Conservation (phyloP, 2,113 vertebrate species). For the Microcebus tavaratra region DNA sequence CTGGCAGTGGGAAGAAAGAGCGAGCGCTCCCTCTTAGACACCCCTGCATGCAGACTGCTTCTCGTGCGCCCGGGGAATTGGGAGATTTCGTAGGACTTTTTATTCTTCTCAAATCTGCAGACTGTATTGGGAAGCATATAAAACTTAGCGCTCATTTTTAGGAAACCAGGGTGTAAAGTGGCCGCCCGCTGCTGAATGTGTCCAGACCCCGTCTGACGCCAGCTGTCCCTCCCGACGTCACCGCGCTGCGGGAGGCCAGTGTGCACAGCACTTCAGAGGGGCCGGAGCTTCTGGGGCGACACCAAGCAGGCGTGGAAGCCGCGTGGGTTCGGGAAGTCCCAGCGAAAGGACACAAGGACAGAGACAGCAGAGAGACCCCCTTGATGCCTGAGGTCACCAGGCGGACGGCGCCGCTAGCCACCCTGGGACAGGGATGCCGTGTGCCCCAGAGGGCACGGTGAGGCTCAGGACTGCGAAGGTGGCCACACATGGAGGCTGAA, state of each 20-base stretch:
- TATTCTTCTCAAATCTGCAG: neutral
- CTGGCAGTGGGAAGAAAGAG: neutral
- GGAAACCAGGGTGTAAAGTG: neutral
- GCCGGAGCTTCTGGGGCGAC: fast-evolving
- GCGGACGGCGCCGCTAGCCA: fast-evolving
- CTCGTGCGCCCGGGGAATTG: neutral
- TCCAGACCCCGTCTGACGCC: fast-evolving
- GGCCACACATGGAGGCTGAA: neutral
- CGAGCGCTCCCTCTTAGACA: neutral
- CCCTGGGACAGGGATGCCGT: fast-evolving
- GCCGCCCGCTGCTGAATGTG: fast-evolving
- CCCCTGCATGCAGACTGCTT: neutral
- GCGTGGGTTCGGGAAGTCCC: neutral
- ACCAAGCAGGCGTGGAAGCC: neutral
- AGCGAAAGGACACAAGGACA: fast-evolving
- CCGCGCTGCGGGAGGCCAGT: fast-evolving
- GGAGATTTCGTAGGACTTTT: neutral
- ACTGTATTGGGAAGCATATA: fast-evolving
- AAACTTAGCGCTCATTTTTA: neutral
- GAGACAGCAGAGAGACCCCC: neutral
- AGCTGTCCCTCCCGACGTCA: fast-evolving
- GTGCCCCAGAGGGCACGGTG: fast-evolving
- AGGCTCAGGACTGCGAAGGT: neutral
- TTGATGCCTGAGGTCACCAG: neutral
- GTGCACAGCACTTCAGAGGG: fast-evolving